Conservation (phyloP, 2,797 vertebrate genomes). For the Scleropages formosus region DNA sequence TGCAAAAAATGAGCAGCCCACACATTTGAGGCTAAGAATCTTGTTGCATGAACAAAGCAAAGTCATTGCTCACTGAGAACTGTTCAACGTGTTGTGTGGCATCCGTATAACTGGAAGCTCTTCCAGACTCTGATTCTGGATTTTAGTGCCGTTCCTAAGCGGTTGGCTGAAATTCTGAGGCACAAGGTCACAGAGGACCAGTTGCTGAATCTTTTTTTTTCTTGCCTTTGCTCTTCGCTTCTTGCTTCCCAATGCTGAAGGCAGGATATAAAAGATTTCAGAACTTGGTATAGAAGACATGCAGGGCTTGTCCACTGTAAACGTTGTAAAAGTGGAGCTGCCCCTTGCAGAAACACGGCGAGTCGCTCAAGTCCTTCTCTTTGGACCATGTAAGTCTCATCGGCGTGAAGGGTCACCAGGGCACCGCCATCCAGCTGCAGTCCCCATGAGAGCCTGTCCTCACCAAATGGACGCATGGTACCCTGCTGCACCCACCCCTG, state of each 20-base stretch:
- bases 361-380: constrained; percentile 22
- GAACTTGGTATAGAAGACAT: constrained; percentile 26
- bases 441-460: constrained; percentile 31
- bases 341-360: constrained; percentile 40
- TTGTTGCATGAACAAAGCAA: too few species aligned
- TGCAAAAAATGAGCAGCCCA: too few species aligned
- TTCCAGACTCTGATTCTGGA: background rate
- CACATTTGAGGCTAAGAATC: too few species aligned
- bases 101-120: too few species aligned
- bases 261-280: constrained; percentile 27
- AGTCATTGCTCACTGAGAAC: too few species aligned
- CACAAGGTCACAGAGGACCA: constrained; percentile 11
- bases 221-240: background rate
- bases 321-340: constrained; percentile 38
- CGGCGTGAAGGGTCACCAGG: constrained; percentile 27
- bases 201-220: background rate
- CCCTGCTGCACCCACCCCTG: background rate
- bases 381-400: background rate
- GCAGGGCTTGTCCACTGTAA: background rate
- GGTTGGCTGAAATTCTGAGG: background rate
- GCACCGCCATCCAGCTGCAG: constrained; percentile 35
- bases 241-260: constrained; percentile 29
- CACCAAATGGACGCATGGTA: background rate
- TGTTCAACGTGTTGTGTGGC: background rate
- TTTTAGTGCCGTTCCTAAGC: too few species aligned